Conservation (phyloP, 2,888 invertebrate genomes). For the Coelinius sp. region DNA sequence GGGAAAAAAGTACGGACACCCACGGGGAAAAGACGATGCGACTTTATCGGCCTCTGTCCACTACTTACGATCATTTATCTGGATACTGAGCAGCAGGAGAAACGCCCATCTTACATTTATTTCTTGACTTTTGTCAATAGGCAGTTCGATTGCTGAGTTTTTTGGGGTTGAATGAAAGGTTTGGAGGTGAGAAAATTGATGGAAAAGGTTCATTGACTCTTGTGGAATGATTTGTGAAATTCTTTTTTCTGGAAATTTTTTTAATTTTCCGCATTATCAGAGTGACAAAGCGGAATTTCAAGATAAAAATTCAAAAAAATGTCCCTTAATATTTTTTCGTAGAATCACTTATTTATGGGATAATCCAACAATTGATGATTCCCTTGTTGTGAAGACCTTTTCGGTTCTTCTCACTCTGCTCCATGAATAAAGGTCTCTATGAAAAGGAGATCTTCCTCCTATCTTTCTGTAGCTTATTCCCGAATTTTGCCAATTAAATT, state of each 20-base stretch:
- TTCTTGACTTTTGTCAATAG: conserved; percentile 12
- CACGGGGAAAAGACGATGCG: conserved; percentile 33
- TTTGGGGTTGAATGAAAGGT: neutral
- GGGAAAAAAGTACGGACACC: conserved; percentile 29
- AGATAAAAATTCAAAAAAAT: too few relatives aligned
- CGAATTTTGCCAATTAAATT: too few relatives aligned
- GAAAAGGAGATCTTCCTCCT: too few relatives aligned
- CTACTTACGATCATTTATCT: conserved; percentile 68
- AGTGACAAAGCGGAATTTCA: too few relatives aligned
- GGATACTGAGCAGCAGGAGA: conserved; percentile 55
- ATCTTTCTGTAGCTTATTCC: too few relatives aligned
- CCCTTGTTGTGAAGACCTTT: too few relatives aligned
- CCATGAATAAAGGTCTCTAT: too few relatives aligned
- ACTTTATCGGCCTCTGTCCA: conserved; percentile 69
- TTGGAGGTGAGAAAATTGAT: neutral
- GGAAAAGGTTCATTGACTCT: neutral
- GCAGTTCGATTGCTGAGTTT: neutral
- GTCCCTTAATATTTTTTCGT: too few relatives aligned
- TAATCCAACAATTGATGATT: too few relatives aligned
- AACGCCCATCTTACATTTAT: conserved; percentile 28
- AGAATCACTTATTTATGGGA: too few relatives aligned
- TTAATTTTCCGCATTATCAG: neutral
- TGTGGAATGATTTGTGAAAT: too few relatives aligned
- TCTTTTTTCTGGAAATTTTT: neutral
- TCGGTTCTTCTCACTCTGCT: too few relatives aligned